Conservation (phyloP, 2,888 invertebrate species). For the Cheilosia urbana region DNA sequence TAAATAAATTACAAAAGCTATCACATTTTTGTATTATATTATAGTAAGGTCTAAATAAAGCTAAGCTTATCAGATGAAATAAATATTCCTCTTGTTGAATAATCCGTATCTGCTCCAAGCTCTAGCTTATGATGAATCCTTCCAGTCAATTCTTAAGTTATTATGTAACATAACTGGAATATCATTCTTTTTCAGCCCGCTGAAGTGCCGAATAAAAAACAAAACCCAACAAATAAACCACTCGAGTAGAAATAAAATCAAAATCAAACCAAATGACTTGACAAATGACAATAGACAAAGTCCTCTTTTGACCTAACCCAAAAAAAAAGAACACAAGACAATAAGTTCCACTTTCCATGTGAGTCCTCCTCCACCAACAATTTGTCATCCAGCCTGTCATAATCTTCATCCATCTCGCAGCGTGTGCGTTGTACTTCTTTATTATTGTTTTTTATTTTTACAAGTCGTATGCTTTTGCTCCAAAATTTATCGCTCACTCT, state of each 20-base stretch:
- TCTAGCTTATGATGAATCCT: conserved; percentile 40
- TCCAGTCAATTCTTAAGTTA: conserved; percentile 36
- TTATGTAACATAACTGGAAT: conserved; percentile 61
- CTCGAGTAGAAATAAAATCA: conserved; percentile 12
- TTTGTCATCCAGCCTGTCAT: conserved; percentile 52
- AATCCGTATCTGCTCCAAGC: conserved; percentile 14
- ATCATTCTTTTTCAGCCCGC: conserved; percentile 34
- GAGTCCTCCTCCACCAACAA: not conserved
- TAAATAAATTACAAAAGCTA: too few species aligned
- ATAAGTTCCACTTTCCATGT: not conserved
- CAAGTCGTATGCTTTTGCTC: conserved; percentile 23
- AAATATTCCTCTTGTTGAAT: too few species aligned
- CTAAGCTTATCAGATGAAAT: too few species aligned
- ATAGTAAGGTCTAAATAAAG: too few species aligned
- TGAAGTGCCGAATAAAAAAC: conserved; percentile 32
- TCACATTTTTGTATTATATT: too few species aligned
- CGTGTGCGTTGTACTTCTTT: conserved; percentile 18
- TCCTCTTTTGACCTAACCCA: conserved; percentile 39
- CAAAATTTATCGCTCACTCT: conserved; percentile 37
- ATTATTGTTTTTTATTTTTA: conserved; percentile 45
- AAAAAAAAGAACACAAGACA: not conserved
- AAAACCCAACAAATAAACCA: conserved; percentile 25
- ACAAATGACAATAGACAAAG: conserved; percentile 27
- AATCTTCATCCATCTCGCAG: conserved; percentile 30
- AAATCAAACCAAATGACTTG: conserved; percentile 27